Conservation (phyloP, 2,888 invertebrate species). For the Pteria penguin region DNA sequence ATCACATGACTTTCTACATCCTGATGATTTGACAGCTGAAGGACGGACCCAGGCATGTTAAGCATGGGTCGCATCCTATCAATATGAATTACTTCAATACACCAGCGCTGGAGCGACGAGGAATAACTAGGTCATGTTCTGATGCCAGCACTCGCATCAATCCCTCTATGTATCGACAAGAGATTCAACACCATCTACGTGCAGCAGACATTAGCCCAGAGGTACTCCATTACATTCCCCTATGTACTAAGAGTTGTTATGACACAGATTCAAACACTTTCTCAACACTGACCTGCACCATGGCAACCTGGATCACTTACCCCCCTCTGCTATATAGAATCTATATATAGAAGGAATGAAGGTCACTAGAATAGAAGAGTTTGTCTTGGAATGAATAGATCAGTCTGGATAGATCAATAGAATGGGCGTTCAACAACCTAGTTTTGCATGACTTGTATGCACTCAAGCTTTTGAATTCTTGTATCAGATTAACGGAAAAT, state of each 20-base stretch:
- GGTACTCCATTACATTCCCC: slow-evolving; percentile 25
- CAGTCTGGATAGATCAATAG: too few species aligned
- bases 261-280: slow-evolving; percentile 4
- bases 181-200: slow-evolving; percentile 14
- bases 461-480: too few species aligned
- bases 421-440: too few species aligned
- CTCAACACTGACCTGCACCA: slow-evolving; percentile 5
- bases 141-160: slow-evolving; percentile 23
- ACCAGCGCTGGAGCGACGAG: slow-evolving; percentile 4
- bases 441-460: too few species aligned
- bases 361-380: too few species aligned
- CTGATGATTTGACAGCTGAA: slow-evolving; percentile 16
- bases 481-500: too few species aligned
- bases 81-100: slow-evolving; percentile 14
- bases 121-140: slow-evolving; percentile 27
- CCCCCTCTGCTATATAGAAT: too few species aligned
- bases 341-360: too few species aligned
- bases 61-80: slow-evolving; percentile 34
- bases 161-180: not conserved
- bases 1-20: too few species aligned
- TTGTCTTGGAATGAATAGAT: too few species aligned
- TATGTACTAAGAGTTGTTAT: slow-evolving; percentile 22
- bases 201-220: slow-evolving; percentile 38
- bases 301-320: too few species aligned
- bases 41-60: slow-evolving; percentile 39